Evolutionary conservation across 1,140 invertebrate species (phyloP), one percentile per base, ranked within the genome.

Genomic region (Ostrea edulis): DNA sequence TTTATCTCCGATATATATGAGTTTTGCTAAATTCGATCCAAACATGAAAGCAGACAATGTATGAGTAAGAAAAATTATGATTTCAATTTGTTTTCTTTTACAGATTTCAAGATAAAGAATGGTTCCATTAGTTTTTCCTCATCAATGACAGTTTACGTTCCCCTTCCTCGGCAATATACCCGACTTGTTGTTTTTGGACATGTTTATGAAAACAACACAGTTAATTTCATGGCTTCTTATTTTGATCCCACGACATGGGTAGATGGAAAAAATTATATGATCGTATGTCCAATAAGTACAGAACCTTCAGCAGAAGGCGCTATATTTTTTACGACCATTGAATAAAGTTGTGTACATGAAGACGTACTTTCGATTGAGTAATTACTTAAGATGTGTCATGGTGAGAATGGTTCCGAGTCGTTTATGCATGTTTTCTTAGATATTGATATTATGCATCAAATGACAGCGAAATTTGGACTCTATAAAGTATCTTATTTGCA

Each of bases 161-260:
- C 82, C 5, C n/a, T 83, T 20, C 44, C 51, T 14, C 11, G 51
- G 44, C 52, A 51, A 8, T 83, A 53, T 55, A 53, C n/a, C 14
- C 82, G 53, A 83, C 44, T 83, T 3, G 20, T 83, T 9, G 52
- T 44, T 7, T 51, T 83, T 83, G 82, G 52, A 53, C 12, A 55
- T n/a, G 51, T 83, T 53, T 20, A 83, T 83, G 44, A 44, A 20
- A 83, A 83, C 44, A 83, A 83, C 82, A 83, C 82, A 20, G 82
- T 25, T 3, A 53, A 44, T 14, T 83, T 83, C 25, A 17, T 25
- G 20, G 20, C 82, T 14, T 22, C 20, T n/a, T 44, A 53, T 20
- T 29, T 77, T 8, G 68, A 77, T 35, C 7, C 68, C 8, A 4
- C 29, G 1, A 77, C 68, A 29, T 77, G 22, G 68, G 68, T 29